Percentiles rank a stretch among this genome's conserved stretches.
Evolutionary conservation across 2,888 invertebrate genomes (phyloP).

Genomic region (Andrena camellia): DNA sequence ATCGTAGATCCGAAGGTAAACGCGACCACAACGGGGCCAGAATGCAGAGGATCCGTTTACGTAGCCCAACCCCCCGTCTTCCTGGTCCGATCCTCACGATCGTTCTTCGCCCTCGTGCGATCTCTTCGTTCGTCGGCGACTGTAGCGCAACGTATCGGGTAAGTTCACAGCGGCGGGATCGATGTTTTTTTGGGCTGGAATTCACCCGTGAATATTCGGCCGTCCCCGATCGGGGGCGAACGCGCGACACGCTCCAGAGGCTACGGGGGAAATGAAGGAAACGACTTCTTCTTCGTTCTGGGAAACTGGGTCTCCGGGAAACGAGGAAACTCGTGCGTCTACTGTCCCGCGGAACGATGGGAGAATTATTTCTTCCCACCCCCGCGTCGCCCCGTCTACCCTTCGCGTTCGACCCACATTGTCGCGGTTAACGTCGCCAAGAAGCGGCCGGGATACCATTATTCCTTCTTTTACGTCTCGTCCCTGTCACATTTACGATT

Average conservation of each 20-base stretch:
- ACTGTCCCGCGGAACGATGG: constrained; percentile 7
- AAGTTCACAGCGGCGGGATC: constrained; percentile 30
- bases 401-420: constrained; percentile 7
- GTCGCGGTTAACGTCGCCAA: constrained; percentile 7
- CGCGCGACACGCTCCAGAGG: constrained; percentile 32
- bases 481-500: constrained; percentile 10
- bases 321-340: constrained; percentile 19
- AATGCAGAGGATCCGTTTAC: constrained; percentile 70
- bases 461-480: constrained; percentile 7
- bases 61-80: constrained; percentile 12
- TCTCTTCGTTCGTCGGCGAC: background rate
- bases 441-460: background rate
- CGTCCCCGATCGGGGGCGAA: constrained; percentile 33
- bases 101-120: constrained; percentile 16
- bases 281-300: constrained; percentile 3
- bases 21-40: constrained; percentile 45
- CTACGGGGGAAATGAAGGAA: constrained; percentile 32
- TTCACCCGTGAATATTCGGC: constrained; percentile 57
- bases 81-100: constrained; percentile 19
- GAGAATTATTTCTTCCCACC: constrained; percentile 27
- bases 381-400: background rate
- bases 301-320: constrained; percentile 38
- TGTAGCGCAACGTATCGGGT: background rate
- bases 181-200: constrained; percentile 52
- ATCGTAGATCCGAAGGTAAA: constrained; percentile 60